Evolutionary conservation across 2,797 vertebrate species (phyloP).

Genomic region (Aulostomus chinensis): DNA sequence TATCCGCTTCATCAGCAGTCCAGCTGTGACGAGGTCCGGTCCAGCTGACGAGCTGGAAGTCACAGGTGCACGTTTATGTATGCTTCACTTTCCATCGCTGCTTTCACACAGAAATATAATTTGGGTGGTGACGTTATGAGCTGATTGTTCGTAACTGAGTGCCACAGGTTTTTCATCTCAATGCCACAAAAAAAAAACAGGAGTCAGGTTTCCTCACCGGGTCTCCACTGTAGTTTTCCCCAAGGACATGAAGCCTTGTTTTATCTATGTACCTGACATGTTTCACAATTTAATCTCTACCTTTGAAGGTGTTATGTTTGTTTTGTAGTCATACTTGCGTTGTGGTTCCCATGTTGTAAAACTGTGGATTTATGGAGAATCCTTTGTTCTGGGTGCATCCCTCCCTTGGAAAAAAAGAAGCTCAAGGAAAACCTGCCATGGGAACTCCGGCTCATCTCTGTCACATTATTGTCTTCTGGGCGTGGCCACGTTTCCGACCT

Average conservation of each 20-base stretch:
- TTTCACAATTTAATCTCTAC: not conserved
- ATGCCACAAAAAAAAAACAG: no score
- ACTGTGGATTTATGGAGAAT: constrained; percentile 1
- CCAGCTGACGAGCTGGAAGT: no score
- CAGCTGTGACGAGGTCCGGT: no score
- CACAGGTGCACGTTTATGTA: not conserved
- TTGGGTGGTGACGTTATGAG: not conserved
- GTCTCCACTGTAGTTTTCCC: not conserved
- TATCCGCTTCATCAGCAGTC: no score
- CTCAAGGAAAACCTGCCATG: not conserved
- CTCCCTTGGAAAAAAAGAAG: no score
- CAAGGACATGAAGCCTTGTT: no score
- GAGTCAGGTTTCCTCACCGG: not conserved
- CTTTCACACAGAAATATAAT: not conserved
- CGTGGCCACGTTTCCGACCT: not conserved
- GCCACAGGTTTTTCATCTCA: not conserved
- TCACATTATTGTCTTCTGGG: not conserved
- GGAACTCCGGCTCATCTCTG: not conserved
- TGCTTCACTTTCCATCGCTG: constrained; percentile 8
- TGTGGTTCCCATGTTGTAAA: constrained; percentile 10
- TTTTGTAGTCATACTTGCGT: constrained; percentile 2
- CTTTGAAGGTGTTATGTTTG: not conserved
- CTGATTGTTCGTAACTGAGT: not conserved
- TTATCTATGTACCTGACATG: no score
- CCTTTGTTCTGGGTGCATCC: not conserved